Evolutionary conservation across 2,888 invertebrate genomes (phyloP), one percentile per base, ranked within the genome.

Genomic region (Trichogramma dendrolimi): DNA sequence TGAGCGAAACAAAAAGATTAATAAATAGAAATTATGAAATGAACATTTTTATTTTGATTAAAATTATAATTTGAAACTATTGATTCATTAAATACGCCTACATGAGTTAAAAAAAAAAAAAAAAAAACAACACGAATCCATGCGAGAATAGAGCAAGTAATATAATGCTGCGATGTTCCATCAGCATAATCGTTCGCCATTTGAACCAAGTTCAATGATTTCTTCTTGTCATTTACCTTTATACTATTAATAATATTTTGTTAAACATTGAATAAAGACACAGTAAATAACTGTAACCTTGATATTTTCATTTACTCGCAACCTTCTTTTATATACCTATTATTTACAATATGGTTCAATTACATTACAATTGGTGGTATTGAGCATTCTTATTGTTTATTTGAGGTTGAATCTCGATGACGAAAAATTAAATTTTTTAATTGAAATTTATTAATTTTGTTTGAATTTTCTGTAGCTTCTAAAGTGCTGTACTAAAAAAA

Each of bases 221-320:
- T 65, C 56, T 56, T 50, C 62, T 66, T 60, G 58, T 60, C 70
- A 55, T 61, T 61, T 61, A 56, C 47, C 68, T 70, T 71, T 70
- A 69, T 70, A 69, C 70, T 68, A 71, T 67, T 69, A 69, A 27
- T 69, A 68, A 69, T 67, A 69, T 48, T 70, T 71, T 69, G 68
- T 71, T 71, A 71, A 68, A 69, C 69, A 69, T 69, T 69, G 70
- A 71, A 71, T 69, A 69, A 69, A 68, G 66, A 61, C 68, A 64
- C 69, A 69, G 66, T 68, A 65, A 65, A 65, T 62, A 56, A 63
- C 55, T 56, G 60, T 60, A 60, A 51, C 27, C 48, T 4, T 27
- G 27, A 27, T 27, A 2, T 27, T 27, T 27, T 27, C 27, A 27
- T 27, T 47, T 27, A 4, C 10, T 43, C 4, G 14, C 43, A 4